Percentiles rank a stretch among this genome's conserved stretches.
phyloP scores from a whole-genome alignment of 37 sponge, comb jelly and placozoan genomes.

The Cliona cf. orientalis region DNA sequence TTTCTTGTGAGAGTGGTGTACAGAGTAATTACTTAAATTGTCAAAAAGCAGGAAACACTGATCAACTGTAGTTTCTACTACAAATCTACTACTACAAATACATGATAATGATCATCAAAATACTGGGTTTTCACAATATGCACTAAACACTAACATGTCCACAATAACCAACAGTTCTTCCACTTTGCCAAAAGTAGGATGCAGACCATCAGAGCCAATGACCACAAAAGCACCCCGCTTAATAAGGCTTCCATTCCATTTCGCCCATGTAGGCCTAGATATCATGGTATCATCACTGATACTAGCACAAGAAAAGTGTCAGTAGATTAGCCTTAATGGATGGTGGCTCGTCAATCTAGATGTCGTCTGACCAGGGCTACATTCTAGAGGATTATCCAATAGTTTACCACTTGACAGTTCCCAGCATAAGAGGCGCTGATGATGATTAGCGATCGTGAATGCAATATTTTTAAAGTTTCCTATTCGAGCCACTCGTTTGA shows the following conservation, averaged over 20 bases:
- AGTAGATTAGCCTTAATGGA: background rate
- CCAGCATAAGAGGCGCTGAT: constrained; percentile 29
- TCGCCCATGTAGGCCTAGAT: constrained; percentile 31
- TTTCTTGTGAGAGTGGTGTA: too few species aligned
- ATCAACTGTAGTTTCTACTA: background rate
- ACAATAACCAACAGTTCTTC: constrained; percentile 27
- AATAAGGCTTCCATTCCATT: constrained; percentile 6
- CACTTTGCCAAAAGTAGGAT: constrained; percentile 35
- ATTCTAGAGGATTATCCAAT: background rate
- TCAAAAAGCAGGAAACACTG: too few species aligned
- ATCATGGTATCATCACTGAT: constrained; percentile 4
- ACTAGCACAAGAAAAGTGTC: constrained; percentile 6
- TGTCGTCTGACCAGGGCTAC: constrained; percentile 9
- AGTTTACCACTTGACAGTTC: constrained; percentile 8
- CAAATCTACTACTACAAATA: constrained; percentile 19
- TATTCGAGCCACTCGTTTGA: constrained; percentile 23
- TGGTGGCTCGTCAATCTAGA: background rate
- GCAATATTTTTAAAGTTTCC: constrained; percentile 55
- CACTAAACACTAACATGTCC: background rate
- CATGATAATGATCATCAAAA: constrained; percentile 62
- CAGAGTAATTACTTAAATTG: too few species aligned
- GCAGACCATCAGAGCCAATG: constrained; percentile 27
- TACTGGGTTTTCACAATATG: constrained; percentile 7
- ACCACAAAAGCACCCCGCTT: constrained; percentile 25
- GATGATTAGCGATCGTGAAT: constrained; percentile 18